A percentile compares a stretch with the other conserved stretches of the same genome.
phyloP scores from a whole-genome alignment of 2,113 vertebrate species.

The Cavia porcellus region DNA sequence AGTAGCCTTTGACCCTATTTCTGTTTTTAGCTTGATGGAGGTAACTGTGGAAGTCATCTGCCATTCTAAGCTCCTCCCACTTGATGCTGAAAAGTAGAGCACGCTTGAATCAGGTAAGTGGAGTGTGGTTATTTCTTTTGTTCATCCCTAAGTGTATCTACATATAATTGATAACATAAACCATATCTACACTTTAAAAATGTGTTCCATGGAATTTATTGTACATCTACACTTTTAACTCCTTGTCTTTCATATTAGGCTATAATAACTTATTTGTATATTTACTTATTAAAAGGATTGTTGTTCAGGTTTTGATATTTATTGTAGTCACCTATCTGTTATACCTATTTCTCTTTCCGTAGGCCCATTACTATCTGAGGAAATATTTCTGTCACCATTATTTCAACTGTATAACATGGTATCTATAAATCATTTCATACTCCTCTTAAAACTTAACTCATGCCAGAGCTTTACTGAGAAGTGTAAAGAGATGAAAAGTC shows the following conservation, averaged over 20 bases:
- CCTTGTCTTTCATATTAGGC: not conserved
- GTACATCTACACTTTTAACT: not conserved
- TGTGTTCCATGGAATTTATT: not conserved
- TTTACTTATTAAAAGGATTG: slow-evolving; percentile 8
- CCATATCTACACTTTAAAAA: not conserved
- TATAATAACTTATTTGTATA: not conserved
- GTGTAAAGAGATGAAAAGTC: slow-evolving; percentile 47
- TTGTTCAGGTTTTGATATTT: slow-evolving; percentile 35
- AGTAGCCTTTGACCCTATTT: not conserved
- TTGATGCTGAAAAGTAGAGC: not conserved
- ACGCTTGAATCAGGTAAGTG: not conserved
- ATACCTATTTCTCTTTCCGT: not conserved
- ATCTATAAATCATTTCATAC: slow-evolving; percentile 57
- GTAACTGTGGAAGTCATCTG: not conserved
- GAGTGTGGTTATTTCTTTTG: not conserved
- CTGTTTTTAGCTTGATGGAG: not conserved
- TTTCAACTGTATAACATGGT: slow-evolving; percentile 11
- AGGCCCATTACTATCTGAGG: not conserved
- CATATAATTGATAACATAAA: not conserved
- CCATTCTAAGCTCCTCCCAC: not conserved
- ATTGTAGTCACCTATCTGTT: not conserved
- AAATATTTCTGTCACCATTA: slow-evolving; percentile 28
- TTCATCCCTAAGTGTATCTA: not conserved
- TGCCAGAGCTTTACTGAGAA: slow-evolving; percentile 35
- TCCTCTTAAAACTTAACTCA: not conserved